Conservation (phyloP, 1,140 invertebrate genomes). For the Drosophila grimshawi region DNA sequence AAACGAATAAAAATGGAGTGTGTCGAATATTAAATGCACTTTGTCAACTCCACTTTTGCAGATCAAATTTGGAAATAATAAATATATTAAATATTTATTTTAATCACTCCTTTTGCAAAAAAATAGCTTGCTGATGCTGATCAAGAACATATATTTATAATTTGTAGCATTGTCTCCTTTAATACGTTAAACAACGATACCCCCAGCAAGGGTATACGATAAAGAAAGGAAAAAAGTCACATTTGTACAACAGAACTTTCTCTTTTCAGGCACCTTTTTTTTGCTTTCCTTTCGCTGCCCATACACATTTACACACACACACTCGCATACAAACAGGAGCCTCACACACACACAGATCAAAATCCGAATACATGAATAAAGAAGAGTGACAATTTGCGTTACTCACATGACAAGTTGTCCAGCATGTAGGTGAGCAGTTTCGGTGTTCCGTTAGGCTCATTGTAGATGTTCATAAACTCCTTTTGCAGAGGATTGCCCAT, state of each 20-base stretch:
- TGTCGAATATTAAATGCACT: constrained; percentile 4
- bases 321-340: constrained; percentile 38
- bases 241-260: constrained; percentile 57
- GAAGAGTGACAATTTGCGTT: constrained; percentile 28
- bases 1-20: constrained; percentile 5
- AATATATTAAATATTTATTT: background rate
- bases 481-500: constrained; percentile 97
- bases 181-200: too few species aligned
- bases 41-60: background rate
- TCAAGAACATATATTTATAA: too few species aligned
- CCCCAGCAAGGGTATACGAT: constrained; percentile 6
- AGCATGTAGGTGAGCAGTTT: constrained; percentile 97
- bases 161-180: background rate
- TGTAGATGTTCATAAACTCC: constrained; percentile 96
- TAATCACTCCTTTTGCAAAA: too few species aligned
- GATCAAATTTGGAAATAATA: background rate
- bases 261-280: constrained; percentile 74
- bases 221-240: background rate
- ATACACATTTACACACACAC: constrained; percentile 33
- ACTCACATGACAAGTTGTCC: constrained; percentile 96
- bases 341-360: constrained; percentile 9
- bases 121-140: too few species aligned
- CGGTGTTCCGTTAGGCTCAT: constrained; percentile 95
- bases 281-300: constrained; percentile 67
- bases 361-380: constrained; percentile 10